A percentile compares a stretch with the other conserved stretches of the same genome.
These are phyloP conservation scores for Rhagophthalmus giganteus DNA, from an alignment of 2,888 invertebrate species.

Conservation along the genomic window DNA sequence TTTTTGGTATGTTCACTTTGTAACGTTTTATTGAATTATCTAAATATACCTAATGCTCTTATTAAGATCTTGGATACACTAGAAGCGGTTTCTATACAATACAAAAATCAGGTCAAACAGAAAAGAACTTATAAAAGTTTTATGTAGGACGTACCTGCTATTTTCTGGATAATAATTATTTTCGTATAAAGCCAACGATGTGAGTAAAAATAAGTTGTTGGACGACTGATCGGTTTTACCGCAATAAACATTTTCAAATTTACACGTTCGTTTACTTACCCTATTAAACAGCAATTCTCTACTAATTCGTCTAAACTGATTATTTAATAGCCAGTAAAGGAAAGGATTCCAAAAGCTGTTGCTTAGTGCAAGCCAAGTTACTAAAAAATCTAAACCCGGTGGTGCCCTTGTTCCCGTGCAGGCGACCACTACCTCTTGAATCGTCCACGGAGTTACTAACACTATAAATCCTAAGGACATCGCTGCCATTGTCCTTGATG, in stretches of 20 bases:
- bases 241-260: not conserved
- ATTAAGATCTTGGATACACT: too few species aligned
- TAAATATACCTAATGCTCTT: too few species aligned
- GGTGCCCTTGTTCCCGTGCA: constrained; percentile 86
- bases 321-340: constrained; percentile 84
- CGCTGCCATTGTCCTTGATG: constrained; percentile 87
- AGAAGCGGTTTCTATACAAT: too few species aligned
- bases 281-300: constrained; percentile 74
- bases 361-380: constrained; percentile 84
- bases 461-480: constrained; percentile 91
- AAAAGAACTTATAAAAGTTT: too few species aligned
- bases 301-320: constrained; percentile 80
- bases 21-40: too few species aligned
- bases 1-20: too few species aligned
- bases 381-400: constrained; percentile 78
- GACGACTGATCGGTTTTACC: not conserved
- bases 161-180: too few species aligned
- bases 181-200: too few species aligned
- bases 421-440: constrained; percentile 87
- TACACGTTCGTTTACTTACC: constrained; percentile 59
- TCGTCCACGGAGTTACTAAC: constrained; percentile 88
- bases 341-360: constrained; percentile 92
- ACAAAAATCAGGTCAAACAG: too few species aligned
- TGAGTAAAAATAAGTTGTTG: too few species aligned
- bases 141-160: too few species aligned